Percentiles rank a stretch among this genome's conserved stretches.
Conservation (phyloP, 2,797 vertebrate species). For the Margarornis squamiger region DNA sequence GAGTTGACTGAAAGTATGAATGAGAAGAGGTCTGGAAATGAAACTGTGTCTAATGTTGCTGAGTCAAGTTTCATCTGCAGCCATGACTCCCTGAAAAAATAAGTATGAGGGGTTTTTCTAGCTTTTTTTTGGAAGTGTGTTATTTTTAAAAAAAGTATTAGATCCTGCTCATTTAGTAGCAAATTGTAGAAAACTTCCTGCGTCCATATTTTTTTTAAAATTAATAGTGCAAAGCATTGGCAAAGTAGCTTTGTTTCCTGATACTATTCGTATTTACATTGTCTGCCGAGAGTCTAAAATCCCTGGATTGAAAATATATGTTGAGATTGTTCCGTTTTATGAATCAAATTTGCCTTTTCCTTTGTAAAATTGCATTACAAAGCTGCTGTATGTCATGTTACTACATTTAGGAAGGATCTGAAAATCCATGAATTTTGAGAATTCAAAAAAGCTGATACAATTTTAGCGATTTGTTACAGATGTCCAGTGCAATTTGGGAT, state of each 20-base stretch:
- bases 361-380: not conserved
- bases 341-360: not conserved
- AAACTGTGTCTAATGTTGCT: not conserved
- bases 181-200: not conserved
- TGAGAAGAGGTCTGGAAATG: not conserved
- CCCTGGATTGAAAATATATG: not conserved
- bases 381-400: not conserved
- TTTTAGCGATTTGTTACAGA: not conserved
- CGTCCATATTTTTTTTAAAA: not conserved
- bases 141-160: not conserved
- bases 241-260: not conserved
- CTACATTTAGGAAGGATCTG: not conserved
- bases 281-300: not conserved
- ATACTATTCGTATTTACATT: not conserved
- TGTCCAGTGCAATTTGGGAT: not conserved
- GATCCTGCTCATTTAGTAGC: not conserved
- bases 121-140: not conserved
- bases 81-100: not conserved
- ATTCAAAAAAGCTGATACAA: not conserved
- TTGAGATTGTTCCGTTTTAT: not conserved
- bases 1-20: not conserved
- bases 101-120: not conserved
- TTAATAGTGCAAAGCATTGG: not conserved
- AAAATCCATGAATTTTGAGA: rapidly evolving
- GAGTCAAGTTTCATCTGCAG: not conserved